Evolutionary conservation across 92 coral and sea anemone species (phyloP), one percentile per base, ranked within the genome.

Genomic region (Muricea muricata): DNA sequence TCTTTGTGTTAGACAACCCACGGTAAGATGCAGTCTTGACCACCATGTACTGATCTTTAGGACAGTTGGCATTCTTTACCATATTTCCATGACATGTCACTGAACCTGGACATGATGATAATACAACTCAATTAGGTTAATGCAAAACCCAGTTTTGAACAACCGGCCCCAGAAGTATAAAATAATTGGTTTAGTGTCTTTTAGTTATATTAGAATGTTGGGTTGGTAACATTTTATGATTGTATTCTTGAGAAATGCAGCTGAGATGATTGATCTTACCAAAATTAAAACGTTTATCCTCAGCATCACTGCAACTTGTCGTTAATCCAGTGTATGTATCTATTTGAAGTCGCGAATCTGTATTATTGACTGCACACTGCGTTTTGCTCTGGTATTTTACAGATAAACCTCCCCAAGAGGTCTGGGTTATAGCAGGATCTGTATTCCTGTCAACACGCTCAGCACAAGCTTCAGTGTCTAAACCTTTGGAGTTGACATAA

Each of bases 1-100:
- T 68, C 41, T 65, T 23, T 34, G 46, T 23, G 13, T 32, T 26
- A 30, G 28, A 11, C 40, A 68, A 68, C 37, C 42, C 75, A n/a
- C 56, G 29, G 29, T 71, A 71, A 18, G 47, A 46, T 40, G 78
- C 78, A 23, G 29, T 71, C 54, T 40, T 50, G 30, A 71, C 56
- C 31, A 20, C 55, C 55, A 71, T 71, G n/a, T 6, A 21, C 34
- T 71, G 78, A 37, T 23, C 52, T 39, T 46, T 23, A 71, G 78
- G 15, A 71, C 78, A 71, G 57, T 17, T 71, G 78, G 31, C 78
- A 40, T 71, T 30, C 14, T 21, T 20, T 50, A 42, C 31, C 28
- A 7, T 40, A n/a, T 20, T 31, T 40, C 78, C 78, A 20, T 39
- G 11, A 3, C 55, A 40, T 6, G 78, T 71, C 28, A 71, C 78